These are phyloP conservation scores for Tachysurus vachellii DNA, from an alignment of 2,113 vertebrate species.

Conservation along the genomic window DNA sequence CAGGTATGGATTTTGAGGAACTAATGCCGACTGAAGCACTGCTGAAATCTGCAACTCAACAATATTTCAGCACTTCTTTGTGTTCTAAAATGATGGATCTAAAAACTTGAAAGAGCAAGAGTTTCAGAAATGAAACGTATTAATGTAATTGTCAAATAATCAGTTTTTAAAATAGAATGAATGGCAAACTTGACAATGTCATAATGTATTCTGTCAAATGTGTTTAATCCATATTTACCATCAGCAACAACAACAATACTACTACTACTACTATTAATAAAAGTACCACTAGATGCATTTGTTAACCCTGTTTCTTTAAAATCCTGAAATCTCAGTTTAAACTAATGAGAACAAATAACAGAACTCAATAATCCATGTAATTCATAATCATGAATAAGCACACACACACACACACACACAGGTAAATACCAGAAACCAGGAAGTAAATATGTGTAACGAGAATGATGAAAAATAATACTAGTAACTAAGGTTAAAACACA, in stretches of 20 bases:
- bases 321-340: no score
- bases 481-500: neutral
- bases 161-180: neutral
- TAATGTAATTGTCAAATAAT: neutral
- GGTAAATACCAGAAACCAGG: no score
- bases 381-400: no score
- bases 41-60: constrained; percentile 53
- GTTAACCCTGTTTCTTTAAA: no score
- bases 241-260: no score
- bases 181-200: neutral
- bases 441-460: no score
- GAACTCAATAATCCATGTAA: no score
- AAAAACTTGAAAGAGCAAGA: neutral
- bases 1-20: constrained; percentile 58
- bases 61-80: constrained; percentile 8
- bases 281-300: no score
- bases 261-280: no score
- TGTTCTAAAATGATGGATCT: neutral
- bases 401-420: no score
- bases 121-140: neutral
- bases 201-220: neutral
- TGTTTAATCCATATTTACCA: no score
- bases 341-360: no score
- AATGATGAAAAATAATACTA: neutral
- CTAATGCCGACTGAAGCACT: constrained; percentile 48